phyloP scores from a whole-genome alignment of 2,113 vertebrate species.

The Diphyllodes magnificus region DNA sequence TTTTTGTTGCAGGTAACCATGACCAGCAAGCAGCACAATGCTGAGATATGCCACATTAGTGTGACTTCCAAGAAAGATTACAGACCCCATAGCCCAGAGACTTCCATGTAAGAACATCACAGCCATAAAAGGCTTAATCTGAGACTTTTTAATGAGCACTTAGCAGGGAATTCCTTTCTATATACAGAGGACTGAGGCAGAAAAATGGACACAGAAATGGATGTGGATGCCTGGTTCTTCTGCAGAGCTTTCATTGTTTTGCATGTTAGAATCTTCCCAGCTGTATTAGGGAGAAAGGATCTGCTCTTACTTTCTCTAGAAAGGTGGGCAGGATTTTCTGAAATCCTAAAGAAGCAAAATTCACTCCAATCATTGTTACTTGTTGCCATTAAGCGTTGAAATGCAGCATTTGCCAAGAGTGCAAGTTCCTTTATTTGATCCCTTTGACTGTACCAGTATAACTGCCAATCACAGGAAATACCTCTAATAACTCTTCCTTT shows the following conservation, averaged over 20 bases:
- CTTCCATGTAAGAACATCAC: accelerated
- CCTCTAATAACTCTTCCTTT: constrained; percentile 66
- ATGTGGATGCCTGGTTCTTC: not conserved
- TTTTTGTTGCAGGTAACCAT: not conserved
- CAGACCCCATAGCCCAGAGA: not conserved
- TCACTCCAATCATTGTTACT: not conserved
- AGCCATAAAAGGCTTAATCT: not conserved
- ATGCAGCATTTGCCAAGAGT: constrained; percentile 20
- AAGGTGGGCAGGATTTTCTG: not conserved
- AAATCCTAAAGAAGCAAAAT: not conserved
- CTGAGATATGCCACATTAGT: not conserved
- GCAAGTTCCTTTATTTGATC: constrained; percentile 34
- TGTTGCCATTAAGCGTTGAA: not conserved
- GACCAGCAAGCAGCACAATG: not conserved
- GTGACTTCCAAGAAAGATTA: not conserved
- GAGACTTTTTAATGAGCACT: not conserved
- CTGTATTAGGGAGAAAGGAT: not conserved
- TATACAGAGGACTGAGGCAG: not conserved
- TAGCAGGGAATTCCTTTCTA: not conserved
- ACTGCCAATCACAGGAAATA: constrained; percentile 54
- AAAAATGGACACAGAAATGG: not conserved
- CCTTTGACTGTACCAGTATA: constrained; percentile 22
- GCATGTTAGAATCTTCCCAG: not conserved
- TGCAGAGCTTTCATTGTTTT: not conserved
- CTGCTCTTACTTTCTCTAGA: not conserved